Evolutionary conservation across 2,113 vertebrate species (phyloP), one percentile per base, ranked within the genome.

Genomic region (Bubo scandiacus): DNA sequence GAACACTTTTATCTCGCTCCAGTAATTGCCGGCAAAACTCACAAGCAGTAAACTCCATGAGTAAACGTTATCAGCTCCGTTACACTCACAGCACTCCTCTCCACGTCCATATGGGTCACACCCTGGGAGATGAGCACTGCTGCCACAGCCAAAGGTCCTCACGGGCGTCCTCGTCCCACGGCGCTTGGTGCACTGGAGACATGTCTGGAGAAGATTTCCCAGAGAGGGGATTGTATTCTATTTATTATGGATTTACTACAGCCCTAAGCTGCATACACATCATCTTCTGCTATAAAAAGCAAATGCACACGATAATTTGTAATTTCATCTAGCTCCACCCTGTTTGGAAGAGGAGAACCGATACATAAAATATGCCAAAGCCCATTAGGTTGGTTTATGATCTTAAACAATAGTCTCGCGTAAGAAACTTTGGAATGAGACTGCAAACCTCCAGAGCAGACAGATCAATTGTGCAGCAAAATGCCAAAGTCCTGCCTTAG

Each of bases 261-360:
- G 36, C 25, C 23, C 43, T 32, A 29, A 68, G 38, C 30, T 26
- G 6, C 9, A 30, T 16, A 9, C 19, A 20, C 6, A 3, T 2
- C 11, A 14, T 8, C 12, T 20, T 40, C 36, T 61, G 71, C 55
- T 62, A 32, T 19, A 15, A 19, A 89, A 85, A 73, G 7, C 51
- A 82, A 36, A 62, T 5, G 1, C 55, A 34, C 5, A 1, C 0
- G 1, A 3, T 13, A 6, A 42, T 51, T 30, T 18, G 20, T 19
- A 3, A 14, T 40, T 82, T 22, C 47, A 11, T 18, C 40, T 12
- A 8, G 22, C 14, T 23, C 45, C 11, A 2, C 23, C n/a, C 23
- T 14, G 25, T 5, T 18, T 45, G 80, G 52, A 49, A 2, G 15
- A 43, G 73, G 22, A 55, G 7, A 34, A 5, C 15, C 25, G 75